phyloP scores from a whole-genome alignment of 2,888 invertebrate species.

The Synanthedon myopaeformis region DNA sequence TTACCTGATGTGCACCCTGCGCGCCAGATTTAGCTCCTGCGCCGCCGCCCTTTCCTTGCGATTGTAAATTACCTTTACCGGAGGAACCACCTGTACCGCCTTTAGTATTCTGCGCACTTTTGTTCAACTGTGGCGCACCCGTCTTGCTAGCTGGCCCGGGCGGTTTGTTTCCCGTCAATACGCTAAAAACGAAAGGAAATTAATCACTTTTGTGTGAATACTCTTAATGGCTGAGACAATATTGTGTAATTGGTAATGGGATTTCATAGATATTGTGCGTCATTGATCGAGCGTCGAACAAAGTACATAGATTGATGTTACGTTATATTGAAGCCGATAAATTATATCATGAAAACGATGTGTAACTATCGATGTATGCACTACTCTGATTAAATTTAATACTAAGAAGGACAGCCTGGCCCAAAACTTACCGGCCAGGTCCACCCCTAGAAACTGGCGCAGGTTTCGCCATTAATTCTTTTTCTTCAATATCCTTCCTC shows the following conservation, averaged over 20 bases:
- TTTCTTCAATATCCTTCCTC: conserved; percentile 76
- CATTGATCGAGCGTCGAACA: no score
- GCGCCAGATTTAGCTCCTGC: conserved; percentile 32
- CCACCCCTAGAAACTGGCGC: conserved; percentile 44
- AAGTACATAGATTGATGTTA: no score
- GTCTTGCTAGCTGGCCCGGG: conserved; percentile 68
- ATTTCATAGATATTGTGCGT: no score
- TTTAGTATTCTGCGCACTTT: conserved; percentile 31
- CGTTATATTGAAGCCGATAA: no score
- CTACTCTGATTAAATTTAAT: not conserved
- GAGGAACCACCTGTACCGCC: conserved; percentile 22
- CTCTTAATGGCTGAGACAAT: no score
- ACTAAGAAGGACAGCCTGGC: not conserved
- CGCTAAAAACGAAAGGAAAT: conserved; percentile 16
- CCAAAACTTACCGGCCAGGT: conserved; percentile 36
- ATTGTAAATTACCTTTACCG: conserved; percentile 28
- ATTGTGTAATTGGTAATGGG: no score
- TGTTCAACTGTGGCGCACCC: conserved; percentile 46
- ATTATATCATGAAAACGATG: no score
- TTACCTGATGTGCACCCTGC: conserved; percentile 42
- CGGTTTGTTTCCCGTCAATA: conserved; percentile 60
- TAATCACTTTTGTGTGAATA: no score
- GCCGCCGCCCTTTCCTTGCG: conserved; percentile 35
- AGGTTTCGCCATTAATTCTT: conserved; percentile 68
- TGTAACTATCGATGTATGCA: not conserved